Percentiles rank a stretch among this genome's conserved stretches.
These are phyloP conservation scores for Muraenolepis orangiensis DNA, from an alignment of 2,797 vertebrate species.

Conservation along the genomic window DNA sequence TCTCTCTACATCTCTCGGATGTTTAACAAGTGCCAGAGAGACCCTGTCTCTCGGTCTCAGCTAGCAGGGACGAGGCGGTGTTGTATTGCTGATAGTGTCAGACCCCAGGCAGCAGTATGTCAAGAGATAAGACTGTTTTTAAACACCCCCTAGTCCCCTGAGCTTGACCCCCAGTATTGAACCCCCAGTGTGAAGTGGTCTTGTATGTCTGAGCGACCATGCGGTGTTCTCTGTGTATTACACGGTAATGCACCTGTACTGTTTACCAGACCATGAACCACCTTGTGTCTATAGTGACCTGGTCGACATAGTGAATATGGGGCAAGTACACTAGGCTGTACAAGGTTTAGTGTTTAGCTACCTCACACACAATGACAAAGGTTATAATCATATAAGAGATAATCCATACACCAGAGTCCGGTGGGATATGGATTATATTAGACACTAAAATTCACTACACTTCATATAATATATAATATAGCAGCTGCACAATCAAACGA, in stretches of 20 bases:
- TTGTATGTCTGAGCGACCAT: not conserved
- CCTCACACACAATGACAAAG: not conserved
- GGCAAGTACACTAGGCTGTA: too few species aligned
- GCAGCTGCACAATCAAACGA: not conserved
- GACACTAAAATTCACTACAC: not conserved
- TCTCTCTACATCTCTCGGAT: not conserved
- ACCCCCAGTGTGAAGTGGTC: not conserved
- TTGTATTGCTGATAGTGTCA: not conserved
- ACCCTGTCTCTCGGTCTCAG: not conserved
- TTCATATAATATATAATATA: not conserved
- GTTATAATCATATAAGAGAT: not conserved
- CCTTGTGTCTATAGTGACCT: too few species aligned
- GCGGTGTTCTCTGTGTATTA: not conserved
- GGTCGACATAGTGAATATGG: too few species aligned
- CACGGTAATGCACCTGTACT: not conserved
- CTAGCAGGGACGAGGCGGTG: not conserved
- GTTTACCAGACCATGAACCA: too few species aligned
- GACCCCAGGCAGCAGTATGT: not conserved
- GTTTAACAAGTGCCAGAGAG: not conserved
- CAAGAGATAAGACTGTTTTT: not conserved
- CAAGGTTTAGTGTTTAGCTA: not conserved
- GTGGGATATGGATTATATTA: too few species aligned
- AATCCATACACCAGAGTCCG: too few species aligned
- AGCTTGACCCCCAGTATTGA: not conserved
- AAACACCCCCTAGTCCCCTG: not conserved